Conservation (phyloP, 2,888 invertebrate genomes). For the Eupithecia exiguata region DNA sequence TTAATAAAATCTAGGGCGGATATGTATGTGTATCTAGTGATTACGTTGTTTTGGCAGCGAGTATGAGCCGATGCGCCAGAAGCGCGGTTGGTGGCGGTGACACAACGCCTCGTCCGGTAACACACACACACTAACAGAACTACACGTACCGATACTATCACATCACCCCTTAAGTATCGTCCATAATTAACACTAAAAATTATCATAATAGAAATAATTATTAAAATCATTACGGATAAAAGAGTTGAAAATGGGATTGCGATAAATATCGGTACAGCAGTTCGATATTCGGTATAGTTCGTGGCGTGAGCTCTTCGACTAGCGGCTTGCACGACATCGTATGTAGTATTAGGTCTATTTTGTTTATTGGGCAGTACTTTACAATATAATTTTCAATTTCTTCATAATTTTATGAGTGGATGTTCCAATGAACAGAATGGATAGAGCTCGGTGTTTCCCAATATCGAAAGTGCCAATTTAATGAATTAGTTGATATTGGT, state of each 20-base stretch:
- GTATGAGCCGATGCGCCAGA: constrained; percentile 71
- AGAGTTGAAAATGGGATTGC: constrained; percentile 4
- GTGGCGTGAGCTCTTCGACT: constrained; percentile 58
- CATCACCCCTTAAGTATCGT: background rate
- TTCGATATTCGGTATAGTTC: constrained; percentile 40
- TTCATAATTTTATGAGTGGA: background rate
- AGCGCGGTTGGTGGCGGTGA: constrained; percentile 71
- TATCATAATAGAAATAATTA: background rate
- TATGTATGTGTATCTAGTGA: constrained; percentile 5
- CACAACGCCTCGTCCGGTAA: constrained; percentile 69
- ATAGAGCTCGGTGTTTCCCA: constrained; percentile 40
- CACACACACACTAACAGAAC: constrained; percentile 42
- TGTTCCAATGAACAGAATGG: constrained; percentile 52
- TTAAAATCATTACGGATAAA: background rate
- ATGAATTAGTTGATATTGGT: constrained; percentile 10
- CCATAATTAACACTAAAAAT: constrained; percentile 8
- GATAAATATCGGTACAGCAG: constrained; percentile 28
- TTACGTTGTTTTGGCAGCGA: constrained; percentile 67
- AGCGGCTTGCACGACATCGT: constrained; percentile 52
- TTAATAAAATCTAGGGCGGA: background rate
- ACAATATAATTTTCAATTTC: background rate
- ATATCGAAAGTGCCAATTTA: constrained; percentile 17
- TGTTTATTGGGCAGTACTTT: constrained; percentile 46
- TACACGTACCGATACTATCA: constrained; percentile 33
- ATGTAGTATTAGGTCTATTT: constrained; percentile 36